Percentiles rank a stretch among this genome's conserved stretches.
phyloP scores from a whole-genome alignment of 2,797 vertebrate species.

The Helarctos malayanus region DNA sequence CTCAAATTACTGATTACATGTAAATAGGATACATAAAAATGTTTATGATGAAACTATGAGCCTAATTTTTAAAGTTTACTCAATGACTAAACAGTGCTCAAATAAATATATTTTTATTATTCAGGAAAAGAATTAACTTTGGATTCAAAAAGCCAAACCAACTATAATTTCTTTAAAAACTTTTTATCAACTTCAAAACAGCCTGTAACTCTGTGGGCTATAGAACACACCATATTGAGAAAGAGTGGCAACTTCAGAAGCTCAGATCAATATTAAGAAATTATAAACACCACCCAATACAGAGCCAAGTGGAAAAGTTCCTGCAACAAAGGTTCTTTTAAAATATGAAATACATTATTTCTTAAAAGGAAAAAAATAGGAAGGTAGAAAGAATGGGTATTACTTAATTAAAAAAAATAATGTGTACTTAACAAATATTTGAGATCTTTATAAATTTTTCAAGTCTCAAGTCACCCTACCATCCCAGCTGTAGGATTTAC shows the following conservation, averaged over 20 bases:
- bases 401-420: constrained; percentile 5
- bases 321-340: constrained; percentile 4
- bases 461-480: neutral
- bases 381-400: neutral
- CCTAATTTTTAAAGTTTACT: constrained; percentile 44
- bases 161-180: neutral
- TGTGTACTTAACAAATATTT: neutral
- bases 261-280: neutral
- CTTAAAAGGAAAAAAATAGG: neutral
- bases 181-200: neutral
- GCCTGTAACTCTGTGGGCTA: neutral
- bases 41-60: neutral
- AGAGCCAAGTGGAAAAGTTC: neutral
- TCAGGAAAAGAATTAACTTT: constrained; percentile 32
- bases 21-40: constrained; percentile 23
- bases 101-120: neutral
- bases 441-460: neutral
- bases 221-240: neutral
- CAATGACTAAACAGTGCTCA: constrained; percentile 25
- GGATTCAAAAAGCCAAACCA: neutral
- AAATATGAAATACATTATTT: constrained; percentile 37
- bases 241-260: neutral
- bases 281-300: neutral
- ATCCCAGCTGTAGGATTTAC: neutral
- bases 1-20: neutral